Evolutionary conservation across 2,888 invertebrate genomes (phyloP).

Genomic region (Leptothorax acervorum): DNA sequence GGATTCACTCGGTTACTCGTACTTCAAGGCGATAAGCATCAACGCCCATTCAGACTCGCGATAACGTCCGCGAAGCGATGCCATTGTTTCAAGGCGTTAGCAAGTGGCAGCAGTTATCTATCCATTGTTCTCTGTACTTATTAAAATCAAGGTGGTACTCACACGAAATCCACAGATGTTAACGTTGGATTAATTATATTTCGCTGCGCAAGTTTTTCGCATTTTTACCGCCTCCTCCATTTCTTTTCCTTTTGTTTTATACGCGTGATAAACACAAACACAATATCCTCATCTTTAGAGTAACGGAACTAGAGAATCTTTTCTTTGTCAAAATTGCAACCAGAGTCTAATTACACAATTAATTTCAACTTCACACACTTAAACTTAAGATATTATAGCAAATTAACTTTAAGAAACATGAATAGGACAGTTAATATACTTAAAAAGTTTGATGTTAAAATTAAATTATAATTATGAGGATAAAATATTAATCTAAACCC

Average conservation of each 20-base stretch:
- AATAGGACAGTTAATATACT: background rate
- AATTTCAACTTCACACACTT: background rate
- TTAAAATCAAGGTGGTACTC: slow-evolving; percentile 78
- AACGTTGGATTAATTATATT: slow-evolving; percentile 8
- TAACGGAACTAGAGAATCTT: background rate
- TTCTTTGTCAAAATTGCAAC: background rate
- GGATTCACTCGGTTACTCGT: slow-evolving; percentile 79
- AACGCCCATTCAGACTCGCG: slow-evolving; percentile 77
- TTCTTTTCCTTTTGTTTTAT: background rate
- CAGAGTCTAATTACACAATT: slow-evolving; percentile 13
- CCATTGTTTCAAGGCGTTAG: slow-evolving; percentile 78
- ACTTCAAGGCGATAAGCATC: slow-evolving; percentile 77
- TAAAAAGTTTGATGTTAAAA: background rate
- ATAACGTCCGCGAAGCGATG: slow-evolving; percentile 75
- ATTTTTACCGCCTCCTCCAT: background rate
- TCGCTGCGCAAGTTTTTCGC: background rate
- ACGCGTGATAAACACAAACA: background rate
- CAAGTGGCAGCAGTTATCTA: slow-evolving; percentile 75
- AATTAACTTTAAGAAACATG: background rate
- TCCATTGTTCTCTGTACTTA: slow-evolving; percentile 80
- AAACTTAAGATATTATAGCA: slow-evolving; percentile 2
- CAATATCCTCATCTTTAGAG: background rate
- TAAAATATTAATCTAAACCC: background rate
- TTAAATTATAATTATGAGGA: background rate
- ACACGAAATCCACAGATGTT: slow-evolving; percentile 14